phyloP scores from a whole-genome alignment of 2,888 invertebrate species.

The Elegia similella region DNA sequence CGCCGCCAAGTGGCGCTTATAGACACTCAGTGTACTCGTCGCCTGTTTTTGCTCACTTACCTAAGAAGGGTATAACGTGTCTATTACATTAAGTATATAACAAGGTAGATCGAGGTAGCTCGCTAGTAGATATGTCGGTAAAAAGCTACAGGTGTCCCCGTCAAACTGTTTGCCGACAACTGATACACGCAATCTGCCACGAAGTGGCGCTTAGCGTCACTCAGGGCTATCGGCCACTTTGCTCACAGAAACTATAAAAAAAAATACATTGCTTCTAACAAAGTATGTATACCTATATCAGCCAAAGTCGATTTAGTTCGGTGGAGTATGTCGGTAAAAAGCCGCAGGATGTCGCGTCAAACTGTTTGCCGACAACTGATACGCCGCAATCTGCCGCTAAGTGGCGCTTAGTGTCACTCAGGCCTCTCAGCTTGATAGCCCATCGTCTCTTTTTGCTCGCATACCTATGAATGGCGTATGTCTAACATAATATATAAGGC shows the following conservation, averaged over 20 bases:
- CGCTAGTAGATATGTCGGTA: background rate
- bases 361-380: conserved; percentile 38
- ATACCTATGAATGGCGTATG: background rate
- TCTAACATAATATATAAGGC: no score
- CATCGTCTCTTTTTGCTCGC: background rate
- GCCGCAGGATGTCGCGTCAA: conserved; percentile 21
- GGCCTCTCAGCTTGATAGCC: conserved; percentile 33
- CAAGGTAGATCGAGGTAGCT: no score
- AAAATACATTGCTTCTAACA: no score
- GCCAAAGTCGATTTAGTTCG: no score
- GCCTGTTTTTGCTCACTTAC: background rate
- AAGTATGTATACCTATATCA: no score
- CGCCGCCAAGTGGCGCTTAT: conserved; percentile 35
- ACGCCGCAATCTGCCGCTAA: conserved; percentile 41
- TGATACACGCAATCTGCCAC: conserved; percentile 41
- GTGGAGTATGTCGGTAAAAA: background rate
- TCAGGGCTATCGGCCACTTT: conserved; percentile 25
- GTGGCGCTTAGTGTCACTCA: conserved; percentile 31
- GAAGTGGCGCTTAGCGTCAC: conserved; percentile 34
- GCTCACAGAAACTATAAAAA: no score
- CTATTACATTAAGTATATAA: no score
- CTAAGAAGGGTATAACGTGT: no score
- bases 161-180: conserved; percentile 36
- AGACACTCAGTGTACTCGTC: conserved; percentile 27
- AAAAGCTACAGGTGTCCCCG: conserved; percentile 9